Evolutionary conservation across 2,888 invertebrate species (phyloP), one percentile per base, ranked within the genome.

Genomic region (Ashinkailepas kermadecensis): DNA sequence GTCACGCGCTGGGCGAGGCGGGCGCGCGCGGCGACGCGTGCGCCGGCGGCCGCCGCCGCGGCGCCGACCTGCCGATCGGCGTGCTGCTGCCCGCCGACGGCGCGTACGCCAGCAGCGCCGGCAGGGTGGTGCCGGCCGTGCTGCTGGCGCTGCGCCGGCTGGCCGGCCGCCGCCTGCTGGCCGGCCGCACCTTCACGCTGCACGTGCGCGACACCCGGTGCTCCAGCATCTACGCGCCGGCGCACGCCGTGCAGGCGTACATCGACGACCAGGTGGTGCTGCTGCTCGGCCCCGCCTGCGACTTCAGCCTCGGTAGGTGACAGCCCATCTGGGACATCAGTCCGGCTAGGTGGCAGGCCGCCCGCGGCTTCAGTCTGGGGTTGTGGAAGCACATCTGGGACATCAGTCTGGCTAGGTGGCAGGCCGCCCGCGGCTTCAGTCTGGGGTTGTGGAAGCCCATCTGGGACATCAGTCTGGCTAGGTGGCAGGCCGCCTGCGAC

Each of bases 231-330:
- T 74, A 84, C 18, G 85, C 86, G 39, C 85, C 85, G 0, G 83
- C 85, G 83, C 83, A 84, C 70, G 92, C 93, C 1, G 92, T 94
- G 85, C 78, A 78, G 78, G 56, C 78, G 4, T 78, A 78, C 12
- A 83, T 84, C 21, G 88, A 91, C 83, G 90, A 92, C 85, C 93
- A 93, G 87, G 91, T 92, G 0, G 92, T 94, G 86, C 91, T 94
- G 0, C 92, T 94, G 85, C 91, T 95, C 85, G 95, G 95, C 15
- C 94, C 94, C 0, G 90, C 92, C 0, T 95, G 95, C 85, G 95
- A 95, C 86, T 94, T 92, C 87, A 91, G 93, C 58, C 87, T 94
- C 81, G 94, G 18, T 86, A 85, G 67, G 85, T 85, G 39, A 4
- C 39, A 39, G 39, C 2, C 94, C 0, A 90, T 92, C 0, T 95